Conservation (phyloP, 2,113 vertebrate species). For the Grantiella picta region DNA sequence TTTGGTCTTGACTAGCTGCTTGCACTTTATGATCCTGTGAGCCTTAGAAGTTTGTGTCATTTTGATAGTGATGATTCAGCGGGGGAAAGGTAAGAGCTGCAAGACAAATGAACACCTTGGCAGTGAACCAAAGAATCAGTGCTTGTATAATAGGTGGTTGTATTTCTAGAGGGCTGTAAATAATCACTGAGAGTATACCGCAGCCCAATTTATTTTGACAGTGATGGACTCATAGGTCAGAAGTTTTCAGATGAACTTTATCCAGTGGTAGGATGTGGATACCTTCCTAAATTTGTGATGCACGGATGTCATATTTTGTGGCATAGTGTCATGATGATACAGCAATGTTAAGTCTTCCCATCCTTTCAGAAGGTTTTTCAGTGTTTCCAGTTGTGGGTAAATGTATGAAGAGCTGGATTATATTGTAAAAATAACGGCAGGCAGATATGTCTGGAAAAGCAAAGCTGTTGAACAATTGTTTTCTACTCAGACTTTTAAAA, state of each 20-base stretch:
- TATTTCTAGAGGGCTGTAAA: background rate
- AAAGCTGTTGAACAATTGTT: background rate
- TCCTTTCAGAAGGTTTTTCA: background rate
- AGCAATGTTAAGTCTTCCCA: background rate
- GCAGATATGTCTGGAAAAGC: background rate
- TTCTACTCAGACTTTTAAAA: background rate
- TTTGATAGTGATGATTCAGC: background rate
- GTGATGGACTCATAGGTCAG: background rate
- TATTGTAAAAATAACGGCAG: background rate
- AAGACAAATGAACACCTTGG: background rate
- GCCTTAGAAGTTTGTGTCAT: background rate
- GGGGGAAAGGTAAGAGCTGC: background rate
- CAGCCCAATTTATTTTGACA: background rate
- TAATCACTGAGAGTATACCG: background rate
- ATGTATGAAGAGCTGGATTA: background rate
- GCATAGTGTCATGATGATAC: background rate
- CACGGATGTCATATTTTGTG: rapidly evolving
- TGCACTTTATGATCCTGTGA: background rate
- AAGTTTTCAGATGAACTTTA: background rate
- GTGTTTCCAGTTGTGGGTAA: background rate
- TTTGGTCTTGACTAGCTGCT: background rate
- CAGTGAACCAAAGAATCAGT: background rate
- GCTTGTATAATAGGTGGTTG: background rate
- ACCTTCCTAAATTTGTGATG: background rate
- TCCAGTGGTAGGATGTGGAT: background rate